Conservation (phyloP, 2,797 vertebrate genomes). For the Chaunax sp. region DNA sequence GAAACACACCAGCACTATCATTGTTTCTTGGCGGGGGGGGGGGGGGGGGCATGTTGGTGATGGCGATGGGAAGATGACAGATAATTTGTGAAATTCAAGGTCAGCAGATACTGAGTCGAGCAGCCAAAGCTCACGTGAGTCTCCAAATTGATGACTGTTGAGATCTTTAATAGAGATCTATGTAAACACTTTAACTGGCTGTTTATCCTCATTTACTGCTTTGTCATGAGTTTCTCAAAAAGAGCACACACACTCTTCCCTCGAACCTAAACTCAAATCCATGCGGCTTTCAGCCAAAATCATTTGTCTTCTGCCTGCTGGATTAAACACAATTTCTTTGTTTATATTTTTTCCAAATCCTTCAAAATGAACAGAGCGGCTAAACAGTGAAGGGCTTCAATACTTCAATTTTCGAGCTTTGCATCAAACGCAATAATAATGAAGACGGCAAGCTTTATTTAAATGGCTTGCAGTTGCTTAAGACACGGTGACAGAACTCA, state of each 20-base stretch:
- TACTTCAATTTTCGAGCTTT: conserved; percentile 47
- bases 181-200: conserved; percentile 22
- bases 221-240: conserved; percentile 27
- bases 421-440: conserved; percentile 27
- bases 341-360: conserved; percentile 59
- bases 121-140: conserved; percentile 15
- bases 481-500: conserved; percentile 31
- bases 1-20: conserved; percentile 58
- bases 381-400: conserved; percentile 34
- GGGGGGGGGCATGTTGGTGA: conserved; percentile 55
- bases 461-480: conserved; percentile 29
- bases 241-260: background rate
- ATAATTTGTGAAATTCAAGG: conserved; percentile 66
- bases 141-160: conserved; percentile 43
- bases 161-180: conserved; percentile 54
- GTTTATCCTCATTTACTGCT: conserved; percentile 30
- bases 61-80: conserved; percentile 52
- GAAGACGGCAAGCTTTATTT: conserved; percentile 12
- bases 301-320: conserved; percentile 41
- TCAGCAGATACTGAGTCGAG: conserved; percentile 50
- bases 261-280: conserved; percentile 25
- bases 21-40: conserved; percentile 58
- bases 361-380: conserved; percentile 35
- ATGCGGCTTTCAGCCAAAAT: conserved; percentile 18
- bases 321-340: conserved; percentile 54